Evolutionary conservation across 2,113 vertebrate species (phyloP).

Genomic region (Crotophaga sulcirostris): DNA sequence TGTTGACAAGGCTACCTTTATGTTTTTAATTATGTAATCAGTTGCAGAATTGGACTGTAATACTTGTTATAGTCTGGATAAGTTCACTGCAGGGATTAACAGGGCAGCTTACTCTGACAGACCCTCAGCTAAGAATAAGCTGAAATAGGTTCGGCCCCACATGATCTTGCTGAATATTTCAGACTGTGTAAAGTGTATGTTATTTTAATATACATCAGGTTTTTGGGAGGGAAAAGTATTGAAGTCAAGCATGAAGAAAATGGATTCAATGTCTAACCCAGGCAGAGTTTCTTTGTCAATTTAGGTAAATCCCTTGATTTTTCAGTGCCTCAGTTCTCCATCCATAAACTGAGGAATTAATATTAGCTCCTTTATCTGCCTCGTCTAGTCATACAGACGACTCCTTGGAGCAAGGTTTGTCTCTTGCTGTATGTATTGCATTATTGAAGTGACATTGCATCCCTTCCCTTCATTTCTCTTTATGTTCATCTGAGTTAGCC

Average conservation of each 20-base stretch:
- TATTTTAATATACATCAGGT: constrained; percentile 23
- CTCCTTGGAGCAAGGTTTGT: constrained; percentile 59
- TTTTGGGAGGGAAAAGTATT: constrained; percentile 20
- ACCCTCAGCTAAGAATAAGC: neutral
- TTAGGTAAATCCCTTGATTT: constrained; percentile 40
- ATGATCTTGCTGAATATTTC: neutral
- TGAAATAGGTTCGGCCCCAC: neutral
- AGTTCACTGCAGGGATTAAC: neutral
- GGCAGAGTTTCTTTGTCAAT: constrained; percentile 45
- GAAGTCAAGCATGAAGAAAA: constrained; percentile 16
- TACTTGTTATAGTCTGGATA: neutral
- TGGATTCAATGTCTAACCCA: neutral
- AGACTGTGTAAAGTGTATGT: constrained; percentile 2
- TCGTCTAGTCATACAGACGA: constrained; percentile 45
- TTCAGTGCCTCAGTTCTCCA: constrained; percentile 46
- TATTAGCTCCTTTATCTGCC: constrained; percentile 52
- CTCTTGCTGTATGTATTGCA: constrained; percentile 34
- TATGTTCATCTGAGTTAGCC: constrained; percentile 29
- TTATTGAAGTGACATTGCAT: constrained; percentile 64
- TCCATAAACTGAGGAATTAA: constrained; percentile 58
- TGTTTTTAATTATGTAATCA: fast-evolving
- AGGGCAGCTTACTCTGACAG: neutral
- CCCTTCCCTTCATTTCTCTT: constrained; percentile 50
- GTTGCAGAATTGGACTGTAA: neutral
- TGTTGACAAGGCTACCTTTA: neutral